Evolutionary conservation across 2,888 invertebrate genomes (phyloP).

Genomic region (Liodrosophila aerea): DNA sequence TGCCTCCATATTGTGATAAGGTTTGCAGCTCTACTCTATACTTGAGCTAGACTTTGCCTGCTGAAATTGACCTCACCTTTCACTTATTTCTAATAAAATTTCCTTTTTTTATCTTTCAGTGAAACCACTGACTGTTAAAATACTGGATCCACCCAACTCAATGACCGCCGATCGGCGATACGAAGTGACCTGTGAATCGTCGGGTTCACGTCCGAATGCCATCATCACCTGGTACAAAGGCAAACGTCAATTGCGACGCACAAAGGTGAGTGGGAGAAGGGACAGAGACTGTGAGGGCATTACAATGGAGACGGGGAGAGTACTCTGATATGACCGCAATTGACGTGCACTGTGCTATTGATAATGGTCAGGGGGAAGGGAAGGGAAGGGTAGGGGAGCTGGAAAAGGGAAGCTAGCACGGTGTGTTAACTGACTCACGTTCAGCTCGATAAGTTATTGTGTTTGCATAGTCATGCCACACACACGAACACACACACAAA

Average conservation of each 20-base stretch:
- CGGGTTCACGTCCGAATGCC: conserved; percentile 93
- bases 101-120: conserved; percentile 83
- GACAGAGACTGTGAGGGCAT: neutral
- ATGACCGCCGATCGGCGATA: conserved; percentile 92
- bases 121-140: conserved; percentile 91
- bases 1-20: too few relatives aligned
- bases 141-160: conserved; percentile 87
- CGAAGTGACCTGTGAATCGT: conserved; percentile 92
- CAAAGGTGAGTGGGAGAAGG: conserved; percentile 85
- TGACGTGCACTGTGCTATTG: conserved; percentile 45
- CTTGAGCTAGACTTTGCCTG: too few relatives aligned
- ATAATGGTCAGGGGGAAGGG: neutral
- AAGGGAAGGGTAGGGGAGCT: too few relatives aligned
- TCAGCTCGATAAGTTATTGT: conserved; percentile 75
- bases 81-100: neutral
- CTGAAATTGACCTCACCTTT: neutral
- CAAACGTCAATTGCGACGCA: conserved; percentile 90
- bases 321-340: conserved; percentile 65
- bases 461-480: conserved; percentile 72
- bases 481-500: conserved; percentile 10
- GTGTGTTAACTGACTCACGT: conserved; percentile 66
- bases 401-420: too few relatives aligned
- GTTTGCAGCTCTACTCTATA: too few relatives aligned
- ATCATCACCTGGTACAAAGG: conserved; percentile 95
- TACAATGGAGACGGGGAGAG: conserved; percentile 1